Conservation (phyloP, 2,797 vertebrate genomes). For the Channallabes apus region DNA sequence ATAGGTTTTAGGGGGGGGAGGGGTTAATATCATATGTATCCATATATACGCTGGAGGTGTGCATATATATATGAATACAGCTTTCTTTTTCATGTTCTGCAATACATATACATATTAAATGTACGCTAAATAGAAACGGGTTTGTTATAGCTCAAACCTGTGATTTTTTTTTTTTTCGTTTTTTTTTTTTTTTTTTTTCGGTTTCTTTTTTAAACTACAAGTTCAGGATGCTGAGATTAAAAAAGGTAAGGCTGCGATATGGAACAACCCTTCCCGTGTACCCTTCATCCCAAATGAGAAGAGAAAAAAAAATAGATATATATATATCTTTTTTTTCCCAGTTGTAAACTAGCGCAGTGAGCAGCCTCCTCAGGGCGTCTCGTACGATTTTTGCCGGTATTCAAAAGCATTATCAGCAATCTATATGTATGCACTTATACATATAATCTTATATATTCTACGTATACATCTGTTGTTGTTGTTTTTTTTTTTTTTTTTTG, state of each 20-base stretch:
- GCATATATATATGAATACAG: constrained; percentile 80
- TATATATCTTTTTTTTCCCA: constrained; percentile 48
- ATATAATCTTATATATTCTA: constrained; percentile 78
- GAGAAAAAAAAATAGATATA: constrained; percentile 72
- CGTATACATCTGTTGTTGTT: constrained; percentile 70
- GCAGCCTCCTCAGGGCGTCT: constrained; percentile 71
- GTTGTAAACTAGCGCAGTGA: constrained; percentile 83
- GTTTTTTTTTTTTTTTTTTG: constrained; percentile 61
- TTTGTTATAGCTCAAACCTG: constrained; percentile 93
- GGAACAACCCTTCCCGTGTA: constrained; percentile 80
- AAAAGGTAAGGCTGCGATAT: constrained; percentile 81
- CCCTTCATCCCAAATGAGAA: constrained; percentile 74
- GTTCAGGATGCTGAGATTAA: constrained; percentile 79
- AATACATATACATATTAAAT: constrained; percentile 90
- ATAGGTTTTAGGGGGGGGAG: constrained; percentile 72
- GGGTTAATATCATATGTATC: constrained; percentile 79
- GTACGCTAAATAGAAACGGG: constrained; percentile 96
- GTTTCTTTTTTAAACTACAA: constrained; percentile 85
- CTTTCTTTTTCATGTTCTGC: constrained; percentile 72
- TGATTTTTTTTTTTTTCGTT: constrained; percentile 74
- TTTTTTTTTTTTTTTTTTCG: constrained; percentile 73
- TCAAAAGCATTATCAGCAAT: constrained; percentile 95
- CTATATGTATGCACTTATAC: constrained; percentile 78
- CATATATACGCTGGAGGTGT: constrained; percentile 73
- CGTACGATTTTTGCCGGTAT: constrained; percentile 91